phyloP scores from a whole-genome alignment of 2,113 vertebrate species.

The Sula dactylatra region DNA sequence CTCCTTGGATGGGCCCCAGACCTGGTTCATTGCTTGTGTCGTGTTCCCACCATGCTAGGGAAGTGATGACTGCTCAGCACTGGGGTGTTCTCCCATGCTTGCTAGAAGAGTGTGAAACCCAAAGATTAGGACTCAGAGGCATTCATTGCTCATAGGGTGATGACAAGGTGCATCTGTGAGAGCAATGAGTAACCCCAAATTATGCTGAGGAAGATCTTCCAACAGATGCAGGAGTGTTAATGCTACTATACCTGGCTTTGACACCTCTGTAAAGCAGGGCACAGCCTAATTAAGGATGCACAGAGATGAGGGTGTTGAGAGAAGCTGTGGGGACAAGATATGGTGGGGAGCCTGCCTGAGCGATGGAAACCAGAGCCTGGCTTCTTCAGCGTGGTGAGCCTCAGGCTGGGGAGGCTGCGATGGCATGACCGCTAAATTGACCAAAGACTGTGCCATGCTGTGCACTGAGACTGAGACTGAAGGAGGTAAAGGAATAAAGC shows the following conservation, averaged over 20 bases:
- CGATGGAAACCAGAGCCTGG: background rate
- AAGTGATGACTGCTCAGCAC: background rate
- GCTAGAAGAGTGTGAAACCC: background rate
- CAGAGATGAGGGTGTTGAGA: background rate
- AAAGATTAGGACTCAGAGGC: background rate
- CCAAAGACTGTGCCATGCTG: too few species aligned
- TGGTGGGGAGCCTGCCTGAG: background rate
- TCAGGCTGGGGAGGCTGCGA: background rate
- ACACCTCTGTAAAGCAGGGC: background rate
- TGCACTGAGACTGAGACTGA: too few species aligned
- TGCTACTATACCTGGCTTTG: background rate
- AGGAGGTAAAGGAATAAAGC: background rate
- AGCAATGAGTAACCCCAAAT: background rate
- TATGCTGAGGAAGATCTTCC: background rate
- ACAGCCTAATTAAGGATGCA: background rate
- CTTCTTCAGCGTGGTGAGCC: background rate
- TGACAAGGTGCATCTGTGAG: background rate
- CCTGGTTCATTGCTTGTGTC: background rate
- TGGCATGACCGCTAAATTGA: too few species aligned
- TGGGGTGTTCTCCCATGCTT: background rate
- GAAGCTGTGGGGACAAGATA: background rate
- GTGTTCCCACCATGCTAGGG: background rate
- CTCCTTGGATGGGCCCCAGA: background rate
- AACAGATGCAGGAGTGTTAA: background rate
- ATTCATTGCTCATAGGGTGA: background rate